These are phyloP conservation scores for Ailuropoda melanoleuca DNA, from an alignment of 2,113 vertebrate species.

Conservation along the genomic window DNA sequence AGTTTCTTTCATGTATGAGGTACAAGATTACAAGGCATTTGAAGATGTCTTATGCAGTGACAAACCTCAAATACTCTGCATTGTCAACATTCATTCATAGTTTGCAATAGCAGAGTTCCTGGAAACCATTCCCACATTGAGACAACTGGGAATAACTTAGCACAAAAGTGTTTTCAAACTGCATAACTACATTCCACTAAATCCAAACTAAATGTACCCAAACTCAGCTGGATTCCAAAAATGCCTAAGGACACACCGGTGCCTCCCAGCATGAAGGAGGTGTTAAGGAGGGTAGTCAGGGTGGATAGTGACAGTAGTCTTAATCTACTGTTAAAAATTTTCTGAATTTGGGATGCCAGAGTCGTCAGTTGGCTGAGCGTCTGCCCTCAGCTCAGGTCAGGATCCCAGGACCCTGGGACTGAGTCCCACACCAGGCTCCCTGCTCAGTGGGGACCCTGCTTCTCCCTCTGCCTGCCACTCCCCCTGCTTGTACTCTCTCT, in stretches of 20 bases:
- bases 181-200: background rate
- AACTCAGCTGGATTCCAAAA: background rate
- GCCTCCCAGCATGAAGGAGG: background rate
- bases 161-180: background rate
- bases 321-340: background rate
- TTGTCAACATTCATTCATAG: background rate
- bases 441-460: background rate
- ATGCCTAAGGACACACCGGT: background rate
- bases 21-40: background rate
- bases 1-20: background rate
- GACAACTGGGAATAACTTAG: background rate
- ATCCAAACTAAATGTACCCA: background rate
- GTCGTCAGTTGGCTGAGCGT: background rate
- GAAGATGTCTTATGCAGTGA: background rate
- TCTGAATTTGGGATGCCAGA: background rate
- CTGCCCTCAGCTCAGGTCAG: background rate
- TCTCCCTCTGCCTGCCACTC: background rate
- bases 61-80: slow-evolving; percentile 9
- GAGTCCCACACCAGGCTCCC: background rate
- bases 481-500: background rate
- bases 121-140: background rate
- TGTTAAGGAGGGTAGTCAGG: background rate
- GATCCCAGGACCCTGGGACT: background rate
- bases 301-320: background rate
- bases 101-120: background rate